A percentile compares a stretch with the other conserved stretches of the same genome.
These are phyloP conservation scores for Ophiodon elongatus DNA, from an alignment of 2,113 vertebrate species.

Conservation along the genomic window DNA sequence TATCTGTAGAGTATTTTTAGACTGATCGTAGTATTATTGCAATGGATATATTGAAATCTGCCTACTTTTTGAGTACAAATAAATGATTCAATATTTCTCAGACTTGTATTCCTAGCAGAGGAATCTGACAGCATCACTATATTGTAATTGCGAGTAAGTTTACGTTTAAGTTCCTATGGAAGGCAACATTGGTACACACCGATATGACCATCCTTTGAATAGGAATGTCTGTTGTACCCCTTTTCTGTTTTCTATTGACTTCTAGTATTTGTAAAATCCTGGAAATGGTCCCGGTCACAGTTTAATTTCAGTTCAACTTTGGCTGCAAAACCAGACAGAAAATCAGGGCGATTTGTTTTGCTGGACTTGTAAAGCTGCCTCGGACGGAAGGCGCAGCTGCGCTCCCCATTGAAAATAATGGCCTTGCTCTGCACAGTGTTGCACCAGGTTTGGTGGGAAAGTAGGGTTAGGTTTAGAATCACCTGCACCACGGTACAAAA, in stretches of 20 bases:
- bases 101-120: neutral
- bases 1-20: neutral
- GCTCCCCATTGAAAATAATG: neutral
- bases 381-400: neutral
- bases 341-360: neutral
- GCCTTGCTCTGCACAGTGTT: neutral
- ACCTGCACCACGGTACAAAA: neutral
- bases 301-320: neutral
- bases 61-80: neutral
- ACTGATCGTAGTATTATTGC: neutral
- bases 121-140: neutral
- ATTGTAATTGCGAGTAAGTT: neutral
- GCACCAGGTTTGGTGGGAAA: neutral
- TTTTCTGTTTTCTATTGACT: neutral
- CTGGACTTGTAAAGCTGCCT: neutral
- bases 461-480: neutral
- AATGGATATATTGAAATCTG: neutral
- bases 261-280: neutral
- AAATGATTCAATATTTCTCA: neutral
- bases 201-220: neutral
- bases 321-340: neutral
- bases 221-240: neutral
- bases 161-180: neutral
- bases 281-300: neutral
- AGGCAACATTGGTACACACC: too few relatives aligned